A percentile compares a stretch with the other conserved stretches of the same genome.
These are phyloP conservation scores for Cheilosia urbana DNA, from an alignment of 2,888 invertebrate genomes.

Conservation along the genomic window DNA sequence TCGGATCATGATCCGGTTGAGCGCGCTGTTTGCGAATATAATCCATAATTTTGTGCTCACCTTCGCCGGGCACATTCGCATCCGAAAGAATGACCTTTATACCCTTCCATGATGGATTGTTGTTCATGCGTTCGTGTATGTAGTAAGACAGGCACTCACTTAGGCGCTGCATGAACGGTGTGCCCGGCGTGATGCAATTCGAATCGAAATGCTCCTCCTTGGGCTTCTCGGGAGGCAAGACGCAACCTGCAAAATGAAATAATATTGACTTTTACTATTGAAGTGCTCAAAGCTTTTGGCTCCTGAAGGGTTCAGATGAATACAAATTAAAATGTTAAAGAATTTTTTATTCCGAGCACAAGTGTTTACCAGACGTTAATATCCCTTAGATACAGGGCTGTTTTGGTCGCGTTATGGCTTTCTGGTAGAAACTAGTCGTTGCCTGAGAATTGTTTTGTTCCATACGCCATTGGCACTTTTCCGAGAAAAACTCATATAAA, in stretches of 20 bases:
- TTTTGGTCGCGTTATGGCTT: no score
- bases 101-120: constrained; percentile 96
- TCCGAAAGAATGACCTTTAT: constrained; percentile 99
- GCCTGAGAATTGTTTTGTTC: no score
- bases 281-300: no score
- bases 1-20: constrained; percentile 98
- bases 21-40: constrained; percentile 97
- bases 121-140: constrained; percentile 87
- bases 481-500: no score
- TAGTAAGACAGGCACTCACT: constrained; percentile 89
- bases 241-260: constrained; percentile 84
- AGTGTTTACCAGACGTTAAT: no score
- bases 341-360: no score
- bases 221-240: constrained; percentile 93
- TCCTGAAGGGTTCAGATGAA: no score
- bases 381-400: no score
- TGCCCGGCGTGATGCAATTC: constrained; percentile 99
- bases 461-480: no score
- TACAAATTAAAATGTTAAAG: no score
- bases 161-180: constrained; percentile 97
- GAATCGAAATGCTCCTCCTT: constrained; percentile 98
- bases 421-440: no score
- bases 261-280: no score
- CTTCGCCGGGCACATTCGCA: constrained; percentile 98
- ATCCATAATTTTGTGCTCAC: constrained; percentile 99